A percentile compares a stretch with the other conserved stretches of the same genome.
Evolutionary conservation across 2,797 vertebrate species (phyloP).

Genomic region (Prionace glauca): DNA sequence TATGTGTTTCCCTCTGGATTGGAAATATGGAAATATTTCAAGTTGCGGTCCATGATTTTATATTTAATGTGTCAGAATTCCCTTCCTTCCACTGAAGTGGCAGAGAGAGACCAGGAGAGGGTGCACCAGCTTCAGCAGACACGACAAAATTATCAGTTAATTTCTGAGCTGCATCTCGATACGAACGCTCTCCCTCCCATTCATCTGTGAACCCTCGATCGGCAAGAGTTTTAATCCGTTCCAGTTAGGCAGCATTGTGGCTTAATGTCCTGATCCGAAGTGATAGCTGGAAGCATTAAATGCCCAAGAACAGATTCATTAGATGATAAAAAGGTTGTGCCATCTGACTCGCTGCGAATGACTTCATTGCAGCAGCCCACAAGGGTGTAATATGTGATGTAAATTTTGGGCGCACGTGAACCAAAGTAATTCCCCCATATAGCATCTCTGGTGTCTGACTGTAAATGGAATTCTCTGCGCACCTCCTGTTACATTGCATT

Average conservation of each 20-base stretch:
- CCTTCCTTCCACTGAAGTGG: background rate
- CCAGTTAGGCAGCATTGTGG: background rate
- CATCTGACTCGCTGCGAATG: background rate
- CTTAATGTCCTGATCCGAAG: background rate
- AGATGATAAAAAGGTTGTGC: background rate
- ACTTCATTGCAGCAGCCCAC: background rate
- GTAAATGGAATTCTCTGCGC: background rate
- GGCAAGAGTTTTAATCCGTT: background rate
- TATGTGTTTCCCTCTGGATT: background rate
- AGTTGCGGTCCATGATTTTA: background rate
- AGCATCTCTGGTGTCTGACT: background rate
- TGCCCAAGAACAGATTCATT: background rate
- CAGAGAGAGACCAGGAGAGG: background rate
- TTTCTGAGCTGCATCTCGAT: background rate
- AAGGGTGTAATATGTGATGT: background rate
- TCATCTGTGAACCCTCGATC: background rate
- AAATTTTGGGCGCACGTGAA: background rate
- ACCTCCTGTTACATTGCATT: background rate
- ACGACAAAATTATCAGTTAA: background rate
- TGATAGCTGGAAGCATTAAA: background rate
- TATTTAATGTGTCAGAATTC: background rate
- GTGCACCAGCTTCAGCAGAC: background rate
- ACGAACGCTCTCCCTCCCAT: background rate
- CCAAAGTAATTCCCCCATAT: background rate
- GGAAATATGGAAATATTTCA: slow-evolving; percentile 15